A percentile compares a stretch with the other conserved stretches of the same genome.
Evolutionary conservation across 2,888 invertebrate species (phyloP).

Genomic region (Pterostichus madidus): DNA sequence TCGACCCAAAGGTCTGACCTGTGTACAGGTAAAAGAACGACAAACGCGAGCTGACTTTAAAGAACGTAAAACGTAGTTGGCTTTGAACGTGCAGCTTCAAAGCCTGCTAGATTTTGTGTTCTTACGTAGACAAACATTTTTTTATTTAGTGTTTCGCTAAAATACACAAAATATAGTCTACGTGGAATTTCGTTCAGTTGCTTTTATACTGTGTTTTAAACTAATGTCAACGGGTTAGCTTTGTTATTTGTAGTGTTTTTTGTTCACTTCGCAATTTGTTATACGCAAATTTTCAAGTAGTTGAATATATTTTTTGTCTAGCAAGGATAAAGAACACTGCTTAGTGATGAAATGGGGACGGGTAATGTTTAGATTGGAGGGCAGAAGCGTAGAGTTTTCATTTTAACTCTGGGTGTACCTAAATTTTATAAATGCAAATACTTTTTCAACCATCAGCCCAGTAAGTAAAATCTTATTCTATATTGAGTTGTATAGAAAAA

Average conservation of each 20-base stretch:
- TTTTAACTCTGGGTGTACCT: too few relatives aligned
- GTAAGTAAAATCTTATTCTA: too few relatives aligned
- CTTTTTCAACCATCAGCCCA: too few relatives aligned
- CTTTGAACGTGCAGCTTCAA: conserved; percentile 40
- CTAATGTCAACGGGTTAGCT: neutral
- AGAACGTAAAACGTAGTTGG: conserved; percentile 8
- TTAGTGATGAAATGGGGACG: too few relatives aligned
- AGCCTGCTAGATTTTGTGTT: conserved; percentile 30
- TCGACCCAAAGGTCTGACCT: neutral
- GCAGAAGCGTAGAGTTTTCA: too few relatives aligned
- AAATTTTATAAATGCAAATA: too few relatives aligned
- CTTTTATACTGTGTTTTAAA: neutral
- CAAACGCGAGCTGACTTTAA: conserved; percentile 26
- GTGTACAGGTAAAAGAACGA: conserved; percentile 22
- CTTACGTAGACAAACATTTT: conserved; percentile 12
- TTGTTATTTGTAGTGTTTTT: neutral
- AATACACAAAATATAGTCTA: conserved; percentile 1
- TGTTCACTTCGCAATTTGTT: neutral
- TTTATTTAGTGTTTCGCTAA: conserved; percentile 17
- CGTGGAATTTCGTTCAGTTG: conserved; percentile 1
- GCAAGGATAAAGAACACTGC: too few relatives aligned
- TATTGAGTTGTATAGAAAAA: too few relatives aligned
- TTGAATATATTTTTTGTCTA: too few relatives aligned
- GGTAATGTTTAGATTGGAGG: too few relatives aligned
- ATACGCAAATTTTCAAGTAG: too few relatives aligned